These are phyloP conservation scores for Arenicola marina DNA, from an alignment of 2,888 invertebrate species.

Conservation along the genomic window DNA sequence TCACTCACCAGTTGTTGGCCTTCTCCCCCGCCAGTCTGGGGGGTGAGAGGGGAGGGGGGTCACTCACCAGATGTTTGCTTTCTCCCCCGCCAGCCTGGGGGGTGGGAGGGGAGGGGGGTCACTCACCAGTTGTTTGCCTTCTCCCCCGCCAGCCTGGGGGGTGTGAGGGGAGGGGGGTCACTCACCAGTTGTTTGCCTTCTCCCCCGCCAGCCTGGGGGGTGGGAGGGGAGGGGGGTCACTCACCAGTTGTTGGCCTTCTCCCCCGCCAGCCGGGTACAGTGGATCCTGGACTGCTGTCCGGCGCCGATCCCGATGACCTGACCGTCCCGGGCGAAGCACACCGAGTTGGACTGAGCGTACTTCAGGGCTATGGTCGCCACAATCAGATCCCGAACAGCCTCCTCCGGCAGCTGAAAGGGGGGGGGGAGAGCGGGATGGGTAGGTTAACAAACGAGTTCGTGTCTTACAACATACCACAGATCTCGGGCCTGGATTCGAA, in stretches of 20 bases:
- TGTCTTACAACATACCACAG: too few species aligned
- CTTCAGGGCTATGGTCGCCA: slow-evolving; percentile 94
- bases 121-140: too few species aligned
- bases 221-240: slow-evolving; percentile 14
- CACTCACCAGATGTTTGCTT: too few species aligned
- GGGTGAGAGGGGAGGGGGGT: neutral
- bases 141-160: too few species aligned
- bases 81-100: too few species aligned
- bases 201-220: neutral
- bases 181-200: neutral
- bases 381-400: slow-evolving; percentile 86
- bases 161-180: neutral
- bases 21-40: too few species aligned
- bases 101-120: neutral
- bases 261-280: slow-evolving; percentile 94
- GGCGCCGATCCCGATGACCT: slow-evolving; percentile 91
- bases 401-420: slow-evolving; percentile 71
- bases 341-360: slow-evolving; percentile 99
- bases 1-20: neutral
- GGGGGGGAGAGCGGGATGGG: too few species aligned
- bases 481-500: too few species aligned
- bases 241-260: slow-evolving; percentile 94
- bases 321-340: slow-evolving; percentile 90
- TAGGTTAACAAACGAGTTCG: too few species aligned
- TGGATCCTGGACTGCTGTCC: slow-evolving; percentile 98